These are phyloP conservation scores for Pocillopora meandrina DNA, from an alignment of 92 coral and sea anemone species.

Conservation along the genomic window DNA sequence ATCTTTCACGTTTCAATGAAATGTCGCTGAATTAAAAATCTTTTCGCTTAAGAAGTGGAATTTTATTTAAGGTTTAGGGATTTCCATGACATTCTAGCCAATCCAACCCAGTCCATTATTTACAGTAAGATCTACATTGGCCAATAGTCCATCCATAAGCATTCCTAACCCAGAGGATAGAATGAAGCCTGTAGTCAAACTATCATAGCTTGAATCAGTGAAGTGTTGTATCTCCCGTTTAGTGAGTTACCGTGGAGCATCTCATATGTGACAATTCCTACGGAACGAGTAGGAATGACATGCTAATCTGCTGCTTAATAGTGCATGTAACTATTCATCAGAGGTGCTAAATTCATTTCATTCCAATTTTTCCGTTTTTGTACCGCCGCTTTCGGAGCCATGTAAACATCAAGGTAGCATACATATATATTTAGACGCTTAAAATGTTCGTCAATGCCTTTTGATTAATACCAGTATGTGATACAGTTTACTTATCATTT, in stretches of 20 bases:
- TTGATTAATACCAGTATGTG: no score
- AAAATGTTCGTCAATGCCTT: no score
- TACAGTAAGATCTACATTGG: constrained; percentile 30
- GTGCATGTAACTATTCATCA: no score
- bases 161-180: constrained; percentile 68
- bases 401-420: no score
- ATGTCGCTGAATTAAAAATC: constrained; percentile 57
- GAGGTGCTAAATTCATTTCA: no score
- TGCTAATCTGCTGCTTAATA: not conserved
- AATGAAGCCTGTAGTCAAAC: constrained; percentile 36
- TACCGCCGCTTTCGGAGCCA: no score
- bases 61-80: constrained; percentile 53
- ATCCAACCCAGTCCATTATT: constrained; percentile 68
- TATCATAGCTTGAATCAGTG: constrained; percentile 70
- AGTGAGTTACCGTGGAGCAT: constrained; percentile 76
- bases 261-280: constrained; percentile 74
- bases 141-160: constrained; percentile 67
- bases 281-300: not conserved
- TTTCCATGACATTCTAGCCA: constrained; percentile 60
- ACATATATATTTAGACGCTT: no score
- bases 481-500: no score
- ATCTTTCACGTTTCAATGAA: constrained; percentile 70
- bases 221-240: constrained; percentile 44
- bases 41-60: constrained; percentile 57
- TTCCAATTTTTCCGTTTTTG: no score